These are phyloP conservation scores for Tragelaphus eurycerus DNA, from an alignment of 2,797 vertebrate genomes.

Conservation along the genomic window DNA sequence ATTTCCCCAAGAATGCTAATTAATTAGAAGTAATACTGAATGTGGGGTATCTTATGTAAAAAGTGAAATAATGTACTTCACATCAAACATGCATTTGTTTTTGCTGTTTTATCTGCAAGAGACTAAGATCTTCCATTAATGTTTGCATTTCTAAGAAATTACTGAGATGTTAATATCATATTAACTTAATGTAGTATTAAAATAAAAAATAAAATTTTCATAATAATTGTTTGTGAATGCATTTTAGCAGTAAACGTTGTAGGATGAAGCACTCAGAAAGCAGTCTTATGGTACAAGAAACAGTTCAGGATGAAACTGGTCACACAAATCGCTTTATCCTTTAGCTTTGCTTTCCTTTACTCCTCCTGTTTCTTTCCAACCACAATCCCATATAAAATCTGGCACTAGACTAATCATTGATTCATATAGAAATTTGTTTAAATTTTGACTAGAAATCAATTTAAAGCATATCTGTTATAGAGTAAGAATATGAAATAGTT, in stretches of 20 bases:
- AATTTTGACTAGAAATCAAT: not conserved
- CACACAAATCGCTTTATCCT: not conserved
- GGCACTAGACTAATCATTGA: not conserved
- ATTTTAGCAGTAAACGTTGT: not conserved
- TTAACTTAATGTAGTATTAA: not conserved
- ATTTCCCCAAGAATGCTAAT: not conserved
- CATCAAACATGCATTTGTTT: not conserved
- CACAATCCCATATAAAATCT: not conserved
- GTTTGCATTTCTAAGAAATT: not conserved
- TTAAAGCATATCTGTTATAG: not conserved
- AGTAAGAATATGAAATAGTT: not conserved
- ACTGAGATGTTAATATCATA: not conserved
- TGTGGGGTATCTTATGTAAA: not conserved
- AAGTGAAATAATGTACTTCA: not conserved
- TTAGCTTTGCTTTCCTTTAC: not conserved
- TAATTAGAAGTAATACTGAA: not conserved
- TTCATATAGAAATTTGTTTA: not conserved
- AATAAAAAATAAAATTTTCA: not conserved
- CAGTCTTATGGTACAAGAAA: not conserved
- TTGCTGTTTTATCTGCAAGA: not conserved
- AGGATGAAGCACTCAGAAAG: not conserved
- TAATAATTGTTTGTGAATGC: not conserved
- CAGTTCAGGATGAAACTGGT: not conserved
- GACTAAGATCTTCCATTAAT: not conserved
- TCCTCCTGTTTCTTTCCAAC: not conserved